Evolutionary conservation across 2,113 vertebrate species (phyloP), one percentile per base, ranked within the genome.

Genomic region (Leuciscus idus): DNA sequence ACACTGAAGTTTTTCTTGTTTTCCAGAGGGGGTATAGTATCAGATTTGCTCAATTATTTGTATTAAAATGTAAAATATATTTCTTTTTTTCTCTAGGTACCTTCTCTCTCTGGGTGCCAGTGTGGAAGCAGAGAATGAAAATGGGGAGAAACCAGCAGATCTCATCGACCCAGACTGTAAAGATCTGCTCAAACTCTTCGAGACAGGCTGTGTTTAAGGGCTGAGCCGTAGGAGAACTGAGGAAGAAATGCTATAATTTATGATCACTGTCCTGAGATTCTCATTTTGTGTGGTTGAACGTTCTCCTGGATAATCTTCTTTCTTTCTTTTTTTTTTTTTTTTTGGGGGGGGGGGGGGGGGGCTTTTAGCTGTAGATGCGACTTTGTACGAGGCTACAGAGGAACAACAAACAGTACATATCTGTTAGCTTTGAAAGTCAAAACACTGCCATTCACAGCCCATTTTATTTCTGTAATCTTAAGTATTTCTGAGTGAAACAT

Each of bases 101-200:
- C 96, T 99, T 55, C 91, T 99, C 23, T 94, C 96, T 2, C 92
- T 96, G 28, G 98, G 97, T 79, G 97, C 97, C 52, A 96, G 95
- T 91, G 85, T 90, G 33, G 96, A 96, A 55, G 96, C 93, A 0
- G 93, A 95, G 87, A 98, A 97, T 1, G 93, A 96, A 3, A 95
- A 90, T 0, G 97, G 97, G 0, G 97, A 97, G 85, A 96, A 96
- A 85, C 97, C 98, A 1, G 94, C 90, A 0, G 96, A 98, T 92
- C 97, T 98, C 82, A 96, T 98, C 23, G 98, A 98, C 92, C 95
- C 97, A 0, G 96, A 97, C 57, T 96, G 94, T 91, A 93, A 92
- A 92, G 97, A 97, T 33, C 91, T 99, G 88, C 92, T 94, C 85
- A 94, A 95, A 88, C 93, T 99, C 28, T 96, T 99, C 83, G 90